A percentile compares a stretch with the other conserved stretches of the same genome.
Evolutionary conservation across 37 sponge, comb jelly and placozoan species (phyloP).

Genomic region (Chondrosia reniformis): DNA sequence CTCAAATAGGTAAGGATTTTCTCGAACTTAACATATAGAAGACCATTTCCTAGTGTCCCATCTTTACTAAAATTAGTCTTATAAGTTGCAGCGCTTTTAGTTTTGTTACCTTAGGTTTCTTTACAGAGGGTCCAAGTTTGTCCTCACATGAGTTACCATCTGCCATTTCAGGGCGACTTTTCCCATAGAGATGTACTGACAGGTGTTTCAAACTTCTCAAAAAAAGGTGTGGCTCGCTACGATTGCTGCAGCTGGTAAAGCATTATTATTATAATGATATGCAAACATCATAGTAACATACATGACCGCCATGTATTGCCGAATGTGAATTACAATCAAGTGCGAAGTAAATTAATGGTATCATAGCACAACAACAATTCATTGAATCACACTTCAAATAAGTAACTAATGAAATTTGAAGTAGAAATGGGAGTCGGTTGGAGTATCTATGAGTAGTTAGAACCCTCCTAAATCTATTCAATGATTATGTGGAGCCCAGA

Average conservation of each 20-base stretch:
- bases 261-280: neutral
- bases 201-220: neutral
- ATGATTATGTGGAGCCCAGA: neutral
- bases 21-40: slow-evolving; percentile 1
- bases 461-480: neutral
- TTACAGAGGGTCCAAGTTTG: neutral
- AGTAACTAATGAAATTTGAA: neutral
- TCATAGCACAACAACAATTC: neutral
- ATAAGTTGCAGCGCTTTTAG: neutral
- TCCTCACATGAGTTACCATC: neutral
- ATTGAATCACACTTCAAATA: neutral
- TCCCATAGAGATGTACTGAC: neutral
- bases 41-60: slow-evolving; percentile 22
- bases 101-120: neutral
- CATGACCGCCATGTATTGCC: neutral
- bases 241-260: neutral
- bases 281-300: neutral
- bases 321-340: neutral
- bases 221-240: neutral
- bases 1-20: neutral
- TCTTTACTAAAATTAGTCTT: slow-evolving; percentile 9
- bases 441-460: neutral
- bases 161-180: neutral
- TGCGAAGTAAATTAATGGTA: neutral
- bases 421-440: neutral